Evolutionary conservation across 2,888 invertebrate genomes (phyloP), one percentile per base, ranked within the genome.

Genomic region (Amblyjoppa proteus): DNA sequence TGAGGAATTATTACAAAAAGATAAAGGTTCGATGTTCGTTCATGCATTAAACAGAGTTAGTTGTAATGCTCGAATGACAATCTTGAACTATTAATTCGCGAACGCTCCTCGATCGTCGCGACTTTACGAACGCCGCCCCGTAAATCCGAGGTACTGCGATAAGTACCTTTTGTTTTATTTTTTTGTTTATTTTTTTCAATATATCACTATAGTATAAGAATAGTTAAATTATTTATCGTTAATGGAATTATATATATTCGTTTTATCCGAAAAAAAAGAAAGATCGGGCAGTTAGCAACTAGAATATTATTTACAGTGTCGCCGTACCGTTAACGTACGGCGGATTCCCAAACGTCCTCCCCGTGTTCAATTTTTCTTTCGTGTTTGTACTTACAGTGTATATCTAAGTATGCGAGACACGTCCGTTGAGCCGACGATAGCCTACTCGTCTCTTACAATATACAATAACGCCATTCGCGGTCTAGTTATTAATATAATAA

Each of bases 171-270:
- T 88, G 16, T 45, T 45, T 45, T 13, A 0, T 9, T 41, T 41
- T 41, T 41, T 11, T 41, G 2, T 11, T 41, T 41, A 11, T 83
- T 87, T 81, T 45, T 68, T 51, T 34, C 85, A 88, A 90, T 89
- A 88, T 91, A 90, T 91, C 76, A 68, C 84, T 91, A 89, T 84
- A 49, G 84, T 88, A 89, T 88, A 89, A 88, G 89, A 89, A 88
- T 90, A 90, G 71, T 86, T 86, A 89, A 89, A 88, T 89, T 90
- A 89, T 87, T 88, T 68, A 85, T 87, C 85, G 78, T 88, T 89
- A 89, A 86, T 89, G 88, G 88, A 91, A 91, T 89, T 91, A 91
- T 87, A 92, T 88, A 91, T 89, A 88, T 89, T 82, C 53, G 83
- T 82, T 87, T 70, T 83, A 80, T 51, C 38, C 38, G 86, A 84